Conservation (phyloP, 2,888 invertebrate species). For the Philopedon plagiatum region DNA sequence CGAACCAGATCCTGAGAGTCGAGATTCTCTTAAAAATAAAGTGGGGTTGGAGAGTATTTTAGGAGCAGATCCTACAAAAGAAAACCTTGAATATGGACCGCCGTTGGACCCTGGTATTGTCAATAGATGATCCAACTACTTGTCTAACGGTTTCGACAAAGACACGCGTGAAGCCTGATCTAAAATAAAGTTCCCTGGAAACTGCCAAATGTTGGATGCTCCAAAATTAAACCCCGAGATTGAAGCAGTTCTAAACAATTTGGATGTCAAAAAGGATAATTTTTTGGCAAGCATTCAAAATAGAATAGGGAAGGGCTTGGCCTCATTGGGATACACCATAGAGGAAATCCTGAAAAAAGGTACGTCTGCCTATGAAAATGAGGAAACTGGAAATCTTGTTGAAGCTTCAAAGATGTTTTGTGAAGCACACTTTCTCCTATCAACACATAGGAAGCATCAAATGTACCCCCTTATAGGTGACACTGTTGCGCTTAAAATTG, state of each 20-base stretch:
- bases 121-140: neutral
- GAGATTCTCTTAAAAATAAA: too few species aligned
- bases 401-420: neutral
- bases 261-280: neutral
- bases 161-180: neutral
- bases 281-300: neutral
- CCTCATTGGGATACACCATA: neutral
- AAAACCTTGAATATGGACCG: neutral
- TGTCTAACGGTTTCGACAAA: neutral
- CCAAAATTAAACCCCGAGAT: neutral
- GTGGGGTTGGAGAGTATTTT: neutral
- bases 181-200: neutral
- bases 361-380: neutral
- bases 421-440: neutral
- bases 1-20: too few species aligned
- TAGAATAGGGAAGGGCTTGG: neutral
- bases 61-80: neutral
- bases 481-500: neutral
- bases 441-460: neutral
- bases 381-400: neutral
- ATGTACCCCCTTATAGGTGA: neutral
- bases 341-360: neutral
- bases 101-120: neutral
- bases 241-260: neutral
- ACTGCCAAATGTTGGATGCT: neutral